Evolutionary conservation across 2,888 invertebrate genomes (phyloP), one percentile per base, ranked within the genome.

Genomic region (Cryptus armator): DNA sequence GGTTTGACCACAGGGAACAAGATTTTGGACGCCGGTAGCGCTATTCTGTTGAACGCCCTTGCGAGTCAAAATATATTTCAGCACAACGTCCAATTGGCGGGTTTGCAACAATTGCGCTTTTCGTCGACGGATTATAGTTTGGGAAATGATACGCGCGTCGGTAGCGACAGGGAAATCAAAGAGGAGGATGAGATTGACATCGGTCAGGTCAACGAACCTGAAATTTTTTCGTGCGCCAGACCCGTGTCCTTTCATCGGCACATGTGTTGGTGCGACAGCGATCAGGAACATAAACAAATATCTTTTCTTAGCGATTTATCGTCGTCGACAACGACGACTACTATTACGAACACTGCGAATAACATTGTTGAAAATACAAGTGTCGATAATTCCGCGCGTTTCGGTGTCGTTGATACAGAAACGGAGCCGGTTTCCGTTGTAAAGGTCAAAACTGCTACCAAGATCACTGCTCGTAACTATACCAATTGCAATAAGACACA

Each of bases 181-280:
- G 84, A 81, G 16, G 24, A 59, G 43, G 74, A 76, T 19, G 46
- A 44, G 59, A 79, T 76, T 51, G 84, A 85, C 10, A 62, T 46
- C 64, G 79, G 64, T 32, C 75, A 19, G 46, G 24, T 9, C 3
- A 59, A 32, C 43, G 16, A 67, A 24, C 37, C 76, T n/a, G 19
- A 16, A 1, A 37, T 56, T 24, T 79, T 82, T 14, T 85, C 87
- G 64, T 94, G 94, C 90, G 94, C 94, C 48, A 90, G 93, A 81
- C 89, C 92, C 29, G 85, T 91, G 81, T 93, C 93, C 64, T 93
- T 92, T 81, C 94, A 94, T 87, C 91, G 91, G 72, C 88, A 92
- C 83, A 88, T 94, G 88, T 94, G 94, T 86, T 92, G 92, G 92
- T 93, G 93, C 87, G 87, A 70, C 67, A 76, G 71, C 46, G 3